Percentiles rank a stretch among this genome's conserved stretches.
These are phyloP conservation scores for Melanostigma gelatinosum DNA, from an alignment of 2,113 vertebrate genomes.

Conservation along the genomic window DNA sequence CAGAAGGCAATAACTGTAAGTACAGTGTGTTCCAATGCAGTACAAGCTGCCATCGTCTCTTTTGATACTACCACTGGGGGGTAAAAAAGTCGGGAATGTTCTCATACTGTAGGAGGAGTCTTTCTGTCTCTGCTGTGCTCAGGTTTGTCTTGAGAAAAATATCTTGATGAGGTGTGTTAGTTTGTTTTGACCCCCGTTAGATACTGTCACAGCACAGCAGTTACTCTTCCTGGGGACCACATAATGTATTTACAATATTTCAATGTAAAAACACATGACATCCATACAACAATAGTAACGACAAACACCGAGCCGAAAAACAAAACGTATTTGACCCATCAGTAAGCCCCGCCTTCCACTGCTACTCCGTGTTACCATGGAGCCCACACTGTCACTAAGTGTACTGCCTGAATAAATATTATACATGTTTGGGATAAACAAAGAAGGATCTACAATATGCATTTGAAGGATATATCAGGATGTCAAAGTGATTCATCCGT, in stretches of 20 bases:
- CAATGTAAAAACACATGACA: neutral
- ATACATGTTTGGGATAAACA: no score
- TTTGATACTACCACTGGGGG: neutral
- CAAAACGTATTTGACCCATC: no score
- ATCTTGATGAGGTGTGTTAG: neutral
- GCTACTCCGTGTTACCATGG: no score
- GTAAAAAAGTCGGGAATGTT: neutral
- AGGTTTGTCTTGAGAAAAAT: neutral
- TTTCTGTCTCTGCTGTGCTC: neutral
- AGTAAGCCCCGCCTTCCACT: no score
- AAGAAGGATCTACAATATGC: no score
- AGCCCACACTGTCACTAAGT: no score
- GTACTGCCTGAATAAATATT: no score
- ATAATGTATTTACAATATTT: neutral
- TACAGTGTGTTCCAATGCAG: slow-evolving; percentile 1
- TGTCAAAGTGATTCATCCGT: no score
- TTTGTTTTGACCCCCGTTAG: neutral
- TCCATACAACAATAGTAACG: no score
- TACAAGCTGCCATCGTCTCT: neutral
- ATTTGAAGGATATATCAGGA: no score
- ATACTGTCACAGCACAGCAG: neutral
- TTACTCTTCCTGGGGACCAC: neutral
- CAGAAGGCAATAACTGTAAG: slow-evolving; percentile 90
- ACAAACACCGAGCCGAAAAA: no score
- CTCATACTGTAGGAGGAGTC: neutral